These are phyloP conservation scores for Rhagoletis pomonella DNA, from an alignment of 1,140 invertebrate species.

Conservation along the genomic window DNA sequence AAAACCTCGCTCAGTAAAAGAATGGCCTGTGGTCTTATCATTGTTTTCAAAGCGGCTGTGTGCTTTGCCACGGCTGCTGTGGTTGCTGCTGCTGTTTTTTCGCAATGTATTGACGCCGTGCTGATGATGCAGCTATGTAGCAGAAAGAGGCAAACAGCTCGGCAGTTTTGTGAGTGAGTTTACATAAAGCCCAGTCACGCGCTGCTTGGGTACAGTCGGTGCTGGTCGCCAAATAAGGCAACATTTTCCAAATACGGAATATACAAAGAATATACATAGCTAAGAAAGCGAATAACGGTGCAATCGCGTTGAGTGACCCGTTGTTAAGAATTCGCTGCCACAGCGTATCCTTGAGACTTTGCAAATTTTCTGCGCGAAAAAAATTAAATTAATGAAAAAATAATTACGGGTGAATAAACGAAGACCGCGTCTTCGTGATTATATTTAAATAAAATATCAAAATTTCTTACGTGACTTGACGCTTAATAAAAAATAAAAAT, in stretches of 20 bases:
- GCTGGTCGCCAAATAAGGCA: constrained; percentile 27
- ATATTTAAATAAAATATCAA: too few relatives aligned
- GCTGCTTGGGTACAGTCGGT: constrained; percentile 1
- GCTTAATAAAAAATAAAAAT: too few relatives aligned
- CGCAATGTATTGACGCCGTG: background rate
- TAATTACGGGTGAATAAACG: too few relatives aligned
- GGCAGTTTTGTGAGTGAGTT: background rate
- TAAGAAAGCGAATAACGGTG: background rate
- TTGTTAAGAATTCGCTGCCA: too few relatives aligned
- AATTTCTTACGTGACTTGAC: too few relatives aligned
- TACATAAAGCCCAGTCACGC: background rate
- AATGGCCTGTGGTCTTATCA: background rate
- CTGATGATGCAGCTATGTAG: background rate
- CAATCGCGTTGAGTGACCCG: too few relatives aligned
- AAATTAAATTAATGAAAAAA: too few relatives aligned
- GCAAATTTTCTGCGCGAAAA: too few relatives aligned
- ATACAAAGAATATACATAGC: background rate
- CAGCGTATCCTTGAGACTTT: too few relatives aligned
- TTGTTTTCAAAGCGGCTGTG: background rate
- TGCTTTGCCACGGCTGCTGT: too few relatives aligned
- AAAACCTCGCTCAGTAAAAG: too few relatives aligned
- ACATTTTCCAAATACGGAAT: constrained; percentile 4
- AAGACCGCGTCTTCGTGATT: too few relatives aligned
- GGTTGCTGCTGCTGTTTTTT: background rate
- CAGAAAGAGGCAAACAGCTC: background rate